Conservation (phyloP, 2,888 invertebrate genomes). For the Bugula neritina region DNA sequence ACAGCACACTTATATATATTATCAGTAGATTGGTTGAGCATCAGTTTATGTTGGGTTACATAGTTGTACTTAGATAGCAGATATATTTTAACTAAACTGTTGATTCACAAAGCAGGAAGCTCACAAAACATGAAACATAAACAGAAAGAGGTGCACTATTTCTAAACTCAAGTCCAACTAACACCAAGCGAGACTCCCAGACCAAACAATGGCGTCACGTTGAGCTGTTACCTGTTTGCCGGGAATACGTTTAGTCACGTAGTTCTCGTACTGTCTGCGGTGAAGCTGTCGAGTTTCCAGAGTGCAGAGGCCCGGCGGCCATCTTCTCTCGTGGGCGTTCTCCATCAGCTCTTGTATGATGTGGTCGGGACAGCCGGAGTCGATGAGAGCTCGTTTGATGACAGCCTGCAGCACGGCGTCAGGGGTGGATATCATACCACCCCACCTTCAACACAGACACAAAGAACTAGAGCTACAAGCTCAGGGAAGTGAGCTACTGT, state of each 20-base stretch:
- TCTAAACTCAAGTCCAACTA: too few species aligned
- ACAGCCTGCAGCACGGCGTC: constrained; percentile 87
- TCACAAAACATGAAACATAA: too few species aligned
- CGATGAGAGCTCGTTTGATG: constrained; percentile 84
- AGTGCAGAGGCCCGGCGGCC: constrained; percentile 85
- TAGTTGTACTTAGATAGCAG: too few species aligned
- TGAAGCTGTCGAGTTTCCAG: constrained; percentile 90
- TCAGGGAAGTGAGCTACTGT: not conserved
- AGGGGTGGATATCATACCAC: constrained; percentile 96
- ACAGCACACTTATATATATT: too few species aligned
- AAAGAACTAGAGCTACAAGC: not conserved
- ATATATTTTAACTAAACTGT: too few species aligned
- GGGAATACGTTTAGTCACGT: constrained; percentile 86
- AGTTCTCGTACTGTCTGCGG: constrained; percentile 85
- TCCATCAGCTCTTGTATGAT: constrained; percentile 92
- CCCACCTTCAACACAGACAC: constrained; percentile 61
- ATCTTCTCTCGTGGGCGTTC: constrained; percentile 89
- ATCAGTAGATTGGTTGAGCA: too few species aligned
- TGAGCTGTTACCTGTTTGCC: constrained; percentile 54
- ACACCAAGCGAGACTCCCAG: too few species aligned
- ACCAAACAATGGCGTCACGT: too few species aligned
- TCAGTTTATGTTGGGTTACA: too few species aligned
- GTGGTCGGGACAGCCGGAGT: constrained; percentile 87
- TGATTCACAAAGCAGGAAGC: too few species aligned
- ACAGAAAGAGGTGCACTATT: too few species aligned